Percentiles rank a stretch among this genome's conserved stretches.
Evolutionary conservation across 2,113 vertebrate species (phyloP).

Genomic region (Pseudorasbora parva): DNA sequence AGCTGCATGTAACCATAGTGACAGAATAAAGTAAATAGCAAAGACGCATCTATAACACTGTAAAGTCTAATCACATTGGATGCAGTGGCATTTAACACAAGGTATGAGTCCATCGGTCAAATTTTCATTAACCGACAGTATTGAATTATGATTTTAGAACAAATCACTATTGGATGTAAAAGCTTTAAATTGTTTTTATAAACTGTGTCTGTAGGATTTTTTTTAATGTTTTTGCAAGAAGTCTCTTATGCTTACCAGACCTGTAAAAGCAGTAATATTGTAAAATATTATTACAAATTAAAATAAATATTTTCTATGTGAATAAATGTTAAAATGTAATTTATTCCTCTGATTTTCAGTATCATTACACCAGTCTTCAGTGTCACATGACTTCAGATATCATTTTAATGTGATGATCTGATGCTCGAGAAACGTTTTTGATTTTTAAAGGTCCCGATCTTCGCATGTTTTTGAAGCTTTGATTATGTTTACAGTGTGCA

Average conservation of each 20-base stretch:
- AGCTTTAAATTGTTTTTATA: no score
- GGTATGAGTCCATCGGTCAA: background rate
- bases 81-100: background rate
- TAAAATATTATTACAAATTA: background rate
- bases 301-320: background rate
- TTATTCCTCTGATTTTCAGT: background rate
- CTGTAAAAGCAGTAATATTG: background rate
- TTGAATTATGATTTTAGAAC: background rate
- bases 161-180: background rate
- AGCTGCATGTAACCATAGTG: conserved; percentile 17
- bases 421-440: background rate
- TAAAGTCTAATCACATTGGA: background rate
- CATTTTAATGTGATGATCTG: background rate
- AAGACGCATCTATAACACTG: background rate
- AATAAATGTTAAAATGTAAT: background rate
- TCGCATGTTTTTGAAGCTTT: no score
- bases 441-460: no score
- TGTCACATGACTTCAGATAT: background rate
- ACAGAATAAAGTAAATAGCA: conserved; percentile 1
- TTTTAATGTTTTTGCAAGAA: no score
- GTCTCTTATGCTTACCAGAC: no score
- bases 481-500: no score
- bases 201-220: no score
- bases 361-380: background rate
- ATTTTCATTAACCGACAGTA: background rate